Evolutionary conservation across 2,113 vertebrate genomes (phyloP), one percentile per base, ranked within the genome.

Genomic region (Archocentrus centrarchus): DNA sequence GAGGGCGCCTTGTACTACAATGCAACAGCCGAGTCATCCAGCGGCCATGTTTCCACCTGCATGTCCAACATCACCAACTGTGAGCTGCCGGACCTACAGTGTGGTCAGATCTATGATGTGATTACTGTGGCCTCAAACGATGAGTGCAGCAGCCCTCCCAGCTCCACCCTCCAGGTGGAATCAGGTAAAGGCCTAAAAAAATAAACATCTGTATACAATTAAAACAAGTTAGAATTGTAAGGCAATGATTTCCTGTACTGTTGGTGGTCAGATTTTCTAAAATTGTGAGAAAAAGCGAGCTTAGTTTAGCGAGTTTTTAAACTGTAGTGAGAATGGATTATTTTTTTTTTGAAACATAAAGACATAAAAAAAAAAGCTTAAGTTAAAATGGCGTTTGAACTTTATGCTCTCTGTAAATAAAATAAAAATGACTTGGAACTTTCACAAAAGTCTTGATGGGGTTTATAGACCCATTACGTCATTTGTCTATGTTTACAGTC

Each of bases 51-150:
- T 7, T 89, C 86, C 66, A 89, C 22, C 86, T 96, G 95, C 86
- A 88, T 1, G 62, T 81, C 93, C 75, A 95, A 88, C 81, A 10
- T 58, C 79, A 96, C 93, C 64, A 93, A 88, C 90, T 96, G 96
- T 68, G 87, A 95, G 86, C 83, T 96, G 3, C 3, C 1, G 7
- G 57, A 79, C 6, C 91, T 96, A 81, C 83, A 68, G 47, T 96
- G 96, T 50, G 92, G 96, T 2, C 90, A 92, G 61, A 73, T 15
- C 3, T 96, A 96, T 82, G 37, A 57, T 3, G 81, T 95, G 55
- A 82, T 17, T 6, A 59, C 93, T 13, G 77, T 91, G 66, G 95
- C 95, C 9, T 92, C 90, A 8, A 89, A 94, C 53, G 70, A 61
- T 1, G 18, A 80, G 2, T 96, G 96, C 61, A 87, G 77, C 84